Evolutionary conservation across 2,888 invertebrate species (phyloP), one percentile per base, ranked within the genome.

Genomic region (Tiliacea citrago): DNA sequence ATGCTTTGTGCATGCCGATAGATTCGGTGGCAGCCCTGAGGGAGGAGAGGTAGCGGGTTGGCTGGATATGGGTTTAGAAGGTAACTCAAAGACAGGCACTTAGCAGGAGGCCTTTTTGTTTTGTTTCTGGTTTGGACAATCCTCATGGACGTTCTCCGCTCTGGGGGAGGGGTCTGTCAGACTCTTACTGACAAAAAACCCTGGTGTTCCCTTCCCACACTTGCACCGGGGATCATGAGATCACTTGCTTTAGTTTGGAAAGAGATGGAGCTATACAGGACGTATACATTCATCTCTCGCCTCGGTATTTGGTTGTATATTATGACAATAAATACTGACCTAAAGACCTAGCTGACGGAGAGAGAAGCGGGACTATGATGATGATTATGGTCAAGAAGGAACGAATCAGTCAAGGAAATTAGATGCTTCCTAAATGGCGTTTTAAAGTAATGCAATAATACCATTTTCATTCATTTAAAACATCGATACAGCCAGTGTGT

Each of bases 1-100:
- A 93, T 92, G 95, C 96, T 96, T 96, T 96, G 96, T 96, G 93
- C 93, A 92, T 93, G 94, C 95, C 95, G 95, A 93, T 95, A 93
- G 94, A 93, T 94, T 93, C 90, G 88, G 88, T 78, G 77, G 55
- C 42, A 68, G 86, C 89, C 76, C 39, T 77, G 87, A 90, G 88
- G 49, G 1, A 89, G 0, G 61, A 68, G 87, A 78, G 45, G 35
- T 13, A 86, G 91, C 90, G 92, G 61, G 29, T 61, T 47, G 18
- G 29, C 16, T 45, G 24, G 29, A 49, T 24, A 45, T 71, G 29
- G 60, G 45, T 21, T 24, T 21, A 18, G 7, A 16, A 49, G 49
- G 35, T n/a, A n/a, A 51, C 18, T 49, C 21, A 18, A 21, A n/a
- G 21, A 51, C 10, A 4, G 10, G n/a, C 1, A n/a, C 10, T 51